Evolutionary conservation across 2,113 vertebrate genomes (phyloP), one percentile per base, ranked within the genome.

Genomic region (Neolamprologus brichardi): DNA sequence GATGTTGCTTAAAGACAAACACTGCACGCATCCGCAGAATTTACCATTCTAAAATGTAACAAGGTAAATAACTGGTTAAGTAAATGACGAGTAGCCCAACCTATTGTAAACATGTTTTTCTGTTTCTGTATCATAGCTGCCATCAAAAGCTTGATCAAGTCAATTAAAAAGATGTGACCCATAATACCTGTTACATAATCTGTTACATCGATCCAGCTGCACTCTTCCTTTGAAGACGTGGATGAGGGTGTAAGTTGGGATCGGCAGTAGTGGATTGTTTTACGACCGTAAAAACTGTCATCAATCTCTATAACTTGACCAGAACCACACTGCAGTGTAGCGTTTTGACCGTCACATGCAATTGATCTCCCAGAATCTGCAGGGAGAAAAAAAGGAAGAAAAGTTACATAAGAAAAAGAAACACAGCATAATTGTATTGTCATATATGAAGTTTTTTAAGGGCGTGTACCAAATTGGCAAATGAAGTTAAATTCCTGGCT

Each of bases 281-380:
- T 98, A 56, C 97, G 93, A 49, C 98, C 98, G 0, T 97, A 99
- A 94, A 98, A 97, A 56, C 97, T 97, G 8, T 97, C 96, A 12
- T 93, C 97, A 34, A 99, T 94, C 81, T 97, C 93, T 87, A 99
- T 96, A 46, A 98, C 97, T 90, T 98, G 94, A 88, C 98, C 98
- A 0, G 97, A 98, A 17, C 97, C 97, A 60, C 98, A 99, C 54
- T 98, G 97, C 58, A 97, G 81, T 13, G 97, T 97, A 30, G 96
- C 97, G 17, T 97, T 97, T 90, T 95, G 94, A 30, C 96, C 96
- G 5, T 96, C 92, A 77, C 98, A 99, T 30, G 97, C 97, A 79
- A 99, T 92, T 78, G 97, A 96, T 88, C 89, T 96, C 67, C 96
- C 96, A 7, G 89, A 94, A 87, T 97, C 98, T 99, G 72, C 67